Percentiles rank a stretch among this genome's conserved stretches.
Evolutionary conservation across 1,140 invertebrate species (phyloP).

Genomic region (Drosophila ambigua): DNA sequence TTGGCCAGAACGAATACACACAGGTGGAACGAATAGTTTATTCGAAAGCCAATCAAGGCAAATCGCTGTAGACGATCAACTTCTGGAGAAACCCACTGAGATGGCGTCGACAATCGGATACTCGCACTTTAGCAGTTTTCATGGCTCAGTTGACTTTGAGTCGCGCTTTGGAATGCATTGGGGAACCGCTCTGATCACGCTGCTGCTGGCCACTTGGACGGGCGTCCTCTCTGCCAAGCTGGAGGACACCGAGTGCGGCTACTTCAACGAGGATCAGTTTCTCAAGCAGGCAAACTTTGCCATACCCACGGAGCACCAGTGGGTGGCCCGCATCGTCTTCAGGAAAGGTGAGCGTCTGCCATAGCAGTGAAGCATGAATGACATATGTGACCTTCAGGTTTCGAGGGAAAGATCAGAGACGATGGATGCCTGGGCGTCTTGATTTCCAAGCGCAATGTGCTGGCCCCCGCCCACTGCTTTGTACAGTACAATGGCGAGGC

Average conservation of each 20-base stretch:
- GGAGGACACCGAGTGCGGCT: conserved; percentile 38
- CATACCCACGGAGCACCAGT: conserved; percentile 64
- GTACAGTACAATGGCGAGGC: conserved; percentile 46
- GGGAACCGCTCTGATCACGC: conserved; percentile 18
- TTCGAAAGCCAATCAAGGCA: no score
- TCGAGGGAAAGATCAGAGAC: conserved; percentile 37
- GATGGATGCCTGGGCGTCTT: conserved; percentile 57
- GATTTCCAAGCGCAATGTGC: conserved; percentile 51
- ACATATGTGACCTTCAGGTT: conserved; percentile 18
- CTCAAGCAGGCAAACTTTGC: conserved; percentile 36
- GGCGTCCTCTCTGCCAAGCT: conserved; percentile 6
- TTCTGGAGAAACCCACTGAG: conserved; percentile 13
- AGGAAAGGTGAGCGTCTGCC: conserved; percentile 35
- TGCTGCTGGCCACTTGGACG: conserved; percentile 14
- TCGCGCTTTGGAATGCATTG: conserved; percentile 45
- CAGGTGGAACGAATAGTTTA: no score
- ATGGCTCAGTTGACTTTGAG: conserved; percentile 42
- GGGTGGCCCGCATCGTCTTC: conserved; percentile 56
- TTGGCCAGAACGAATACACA: no score
- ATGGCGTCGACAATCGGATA: conserved; percentile 13
- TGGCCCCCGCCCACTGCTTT: conserved; percentile 70
- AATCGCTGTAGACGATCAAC: conserved; percentile 2
- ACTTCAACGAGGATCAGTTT: conserved; percentile 38
- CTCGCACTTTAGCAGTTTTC: conserved; percentile 20
- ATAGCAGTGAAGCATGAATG: no score